Base-by-base conservation (phyloP, 2,888 invertebrate genomes). In the Campoletis raptor region DNA sequence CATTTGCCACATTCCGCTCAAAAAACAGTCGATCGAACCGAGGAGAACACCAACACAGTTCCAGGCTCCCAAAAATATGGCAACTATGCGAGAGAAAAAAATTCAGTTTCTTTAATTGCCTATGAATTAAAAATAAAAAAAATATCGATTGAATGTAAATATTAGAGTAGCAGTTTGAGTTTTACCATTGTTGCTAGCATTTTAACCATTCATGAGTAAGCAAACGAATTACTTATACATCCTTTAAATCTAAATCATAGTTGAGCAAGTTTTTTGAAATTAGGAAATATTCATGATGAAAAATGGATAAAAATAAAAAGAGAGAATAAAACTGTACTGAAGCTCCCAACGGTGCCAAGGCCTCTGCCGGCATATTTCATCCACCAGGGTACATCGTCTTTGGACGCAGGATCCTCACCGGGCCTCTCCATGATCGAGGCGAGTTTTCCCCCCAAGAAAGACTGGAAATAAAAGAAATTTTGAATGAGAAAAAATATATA, bases 351-450 rank as follows among this genome's bases (percentile, higher is more conserved):
- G 90, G 97, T 97, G 89, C 98, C 98, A 91, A 98, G 95, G 90
- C 96, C 96, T 93, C 98, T 96, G 90, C 97, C 97, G 94, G 96
- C 97, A 95, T 97, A 98, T 95, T 97, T 98, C 96, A 98, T 96
- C 96, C 97, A 98, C 98, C 97, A 98, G 90, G 98, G 97, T 90
- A 97, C 96, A 94, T 97, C 97, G 94, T 98, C 98, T 95, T 97
- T 97, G 90, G 96, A 96, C 89, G 95, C 96, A 91, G 96, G 96
- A 94, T 97, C 97, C 94, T 97, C 97, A 90, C 97, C 97, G 88
- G 98, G 98, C 92, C 97, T 96, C 92, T 97, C 96, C 97, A 98
- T 97, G 90, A 98, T 95, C 93, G 96, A 96, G 88, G 97, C 95
- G 92, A 98, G 95, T 95, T 97, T 98, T 94, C 97, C 97, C 91